Evolutionary conservation across 2,888 invertebrate genomes (phyloP), one percentile per base, ranked within the genome.

Genomic region (Thalpophila matura): DNA sequence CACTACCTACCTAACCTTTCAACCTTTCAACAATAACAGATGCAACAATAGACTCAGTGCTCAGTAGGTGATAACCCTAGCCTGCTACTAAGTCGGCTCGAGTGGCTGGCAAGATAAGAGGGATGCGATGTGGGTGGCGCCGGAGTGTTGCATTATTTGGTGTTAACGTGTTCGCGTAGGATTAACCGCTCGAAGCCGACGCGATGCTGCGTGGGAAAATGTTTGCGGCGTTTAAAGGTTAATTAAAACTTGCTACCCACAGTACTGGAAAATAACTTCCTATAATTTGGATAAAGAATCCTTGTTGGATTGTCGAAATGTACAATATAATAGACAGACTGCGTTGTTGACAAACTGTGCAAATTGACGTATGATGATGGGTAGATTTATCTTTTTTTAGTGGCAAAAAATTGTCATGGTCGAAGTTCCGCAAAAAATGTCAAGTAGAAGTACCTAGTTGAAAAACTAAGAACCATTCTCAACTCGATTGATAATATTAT

Each of bases 101-200:
- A 69, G 75, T 74, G 62, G 62, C 55, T 68, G 35, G 51, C 53
- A 70, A 77, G 80, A 81, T 82, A 82, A 83, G 77, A 77, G 81
- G 83, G 77, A 79, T 79, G 72, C 84, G 70, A 81, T 77, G 87
- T 86, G 86, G 86, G 86, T 85, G 86, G 85, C 79, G 66, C 66
- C 64, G 57, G 63, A 72, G 63, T 74, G 76, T 72, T 76, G 78
- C 72, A 79, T 80, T 83, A 82, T 80, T 80, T 75, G 79, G 79
- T 82, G 83, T 79, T 81, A 83, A 82, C 77, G 79, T 47, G 75
- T 76, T 66, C 54, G 78, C 71, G 79, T 64, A 74, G 67, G 79
- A 71, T 79, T 73, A 76, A 73, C 74, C 65, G 55, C 54, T 54
- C 46, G 51, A 38, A 31, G 55, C 57, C 42, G 65, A 35, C 59